Conservation (phyloP, 2,888 invertebrate species). For the Dynastes tityus region DNA sequence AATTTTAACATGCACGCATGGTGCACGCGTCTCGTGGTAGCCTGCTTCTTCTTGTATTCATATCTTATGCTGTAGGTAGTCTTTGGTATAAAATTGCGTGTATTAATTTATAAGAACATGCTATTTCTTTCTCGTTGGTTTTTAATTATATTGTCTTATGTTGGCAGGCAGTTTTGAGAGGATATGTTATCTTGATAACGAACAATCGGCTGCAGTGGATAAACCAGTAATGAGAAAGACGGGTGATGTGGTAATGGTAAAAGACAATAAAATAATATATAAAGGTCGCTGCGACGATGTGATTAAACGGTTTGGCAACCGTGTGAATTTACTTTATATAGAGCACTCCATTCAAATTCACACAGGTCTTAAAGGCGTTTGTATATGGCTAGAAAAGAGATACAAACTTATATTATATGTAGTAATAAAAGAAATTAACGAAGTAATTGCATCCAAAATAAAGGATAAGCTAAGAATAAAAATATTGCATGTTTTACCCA, state of each 20-base stretch:
- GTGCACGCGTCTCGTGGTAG: no score
- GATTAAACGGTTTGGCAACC: constrained; percentile 85
- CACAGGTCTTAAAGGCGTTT: constrained; percentile 72
- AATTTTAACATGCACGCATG: no score
- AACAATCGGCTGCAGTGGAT: constrained; percentile 62
- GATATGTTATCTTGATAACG: constrained; percentile 69
- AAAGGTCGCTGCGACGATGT: constrained; percentile 80
- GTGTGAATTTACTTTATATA: constrained; percentile 76
- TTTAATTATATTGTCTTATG: neutral
- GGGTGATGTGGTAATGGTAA: constrained; percentile 81
- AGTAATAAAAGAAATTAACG: constrained; percentile 62
- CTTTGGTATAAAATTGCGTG: no score
- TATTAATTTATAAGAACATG: neutral
- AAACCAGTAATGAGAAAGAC: constrained; percentile 74
- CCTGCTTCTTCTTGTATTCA: no score
- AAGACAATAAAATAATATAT: constrained; percentile 74
- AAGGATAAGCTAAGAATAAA: constrained; percentile 63
- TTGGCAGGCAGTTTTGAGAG: constrained; percentile 70
- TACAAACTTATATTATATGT: constrained; percentile 73
- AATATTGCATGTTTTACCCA: constrained; percentile 64
- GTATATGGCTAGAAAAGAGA: constrained; percentile 73
- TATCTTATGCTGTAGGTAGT: no score
- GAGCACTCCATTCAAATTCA: constrained; percentile 72
- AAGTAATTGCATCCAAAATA: constrained; percentile 58
- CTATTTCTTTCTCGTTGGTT: neutral